Evolutionary conservation across 2,797 vertebrate genomes (phyloP).

Genomic region (Vultur gryphus): DNA sequence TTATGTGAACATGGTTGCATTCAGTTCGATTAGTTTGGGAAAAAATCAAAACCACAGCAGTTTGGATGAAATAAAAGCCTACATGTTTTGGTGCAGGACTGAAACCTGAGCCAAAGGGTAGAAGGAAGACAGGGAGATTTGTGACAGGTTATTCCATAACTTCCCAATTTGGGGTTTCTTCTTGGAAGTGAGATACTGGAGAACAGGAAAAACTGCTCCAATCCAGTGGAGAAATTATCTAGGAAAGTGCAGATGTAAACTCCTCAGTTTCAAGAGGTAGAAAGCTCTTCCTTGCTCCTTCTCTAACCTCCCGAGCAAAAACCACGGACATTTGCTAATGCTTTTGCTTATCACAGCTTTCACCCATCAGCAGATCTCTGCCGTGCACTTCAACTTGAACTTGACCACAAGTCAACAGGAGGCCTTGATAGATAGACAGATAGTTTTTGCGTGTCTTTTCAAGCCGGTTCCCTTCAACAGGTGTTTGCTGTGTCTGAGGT

Average conservation of each 20-base stretch:
- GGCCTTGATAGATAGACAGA: neutral
- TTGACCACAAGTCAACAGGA: conserved; percentile 22
- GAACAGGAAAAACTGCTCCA: neutral
- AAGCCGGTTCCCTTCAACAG: conserved; percentile 75
- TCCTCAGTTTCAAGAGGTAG: neutral
- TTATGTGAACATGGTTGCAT: neutral
- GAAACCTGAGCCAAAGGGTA: neutral
- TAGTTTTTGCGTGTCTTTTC: neutral
- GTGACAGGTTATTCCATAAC: neutral
- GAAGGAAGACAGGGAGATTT: neutral
- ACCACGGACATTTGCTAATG: neutral
- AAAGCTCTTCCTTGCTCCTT: neutral
- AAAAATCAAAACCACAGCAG: neutral
- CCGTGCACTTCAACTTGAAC: neutral
- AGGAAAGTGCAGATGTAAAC: neutral
- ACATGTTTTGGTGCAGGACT: neutral
- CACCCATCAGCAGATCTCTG: neutral
- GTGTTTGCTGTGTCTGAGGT: conserved; percentile 88
- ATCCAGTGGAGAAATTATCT: neutral
- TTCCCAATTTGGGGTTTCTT: neutral
- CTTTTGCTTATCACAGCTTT: neutral
- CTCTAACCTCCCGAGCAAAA: neutral
- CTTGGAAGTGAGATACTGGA: neutral
- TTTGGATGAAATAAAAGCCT: neutral
- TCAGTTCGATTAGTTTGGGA: neutral